These are phyloP conservation scores for Neosilurus hyrtlii DNA, from an alignment of 2,797 vertebrate genomes.

Conservation along the genomic window DNA sequence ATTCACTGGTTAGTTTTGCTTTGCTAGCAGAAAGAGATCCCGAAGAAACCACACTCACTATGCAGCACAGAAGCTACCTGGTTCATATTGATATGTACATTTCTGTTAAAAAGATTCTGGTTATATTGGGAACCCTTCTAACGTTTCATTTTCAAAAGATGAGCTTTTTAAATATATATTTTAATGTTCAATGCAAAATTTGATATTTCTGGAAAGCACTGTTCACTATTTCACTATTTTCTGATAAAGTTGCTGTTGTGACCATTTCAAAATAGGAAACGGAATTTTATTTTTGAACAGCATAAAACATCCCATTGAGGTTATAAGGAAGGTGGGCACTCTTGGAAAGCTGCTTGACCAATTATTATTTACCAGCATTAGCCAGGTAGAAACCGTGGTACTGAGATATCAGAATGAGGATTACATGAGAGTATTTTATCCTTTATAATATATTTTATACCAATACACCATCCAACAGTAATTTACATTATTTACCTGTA, in stretches of 20 bases:
- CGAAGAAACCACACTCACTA: not conserved
- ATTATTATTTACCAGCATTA: not conserved
- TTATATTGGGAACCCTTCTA: not conserved
- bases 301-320: not conserved
- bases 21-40: not conserved
- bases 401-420: too few relatives aligned
- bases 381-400: not conserved
- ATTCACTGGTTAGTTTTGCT: not conserved
- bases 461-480: too few relatives aligned
- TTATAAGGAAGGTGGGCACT: not conserved
- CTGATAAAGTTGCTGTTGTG: not conserved
- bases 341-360: not conserved
- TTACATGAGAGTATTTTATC: too few relatives aligned
- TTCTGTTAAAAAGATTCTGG: not conserved
- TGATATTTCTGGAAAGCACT: not conserved
- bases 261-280: not conserved
- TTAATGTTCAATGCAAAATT: not conserved
- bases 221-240: not conserved
- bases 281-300: not conserved
- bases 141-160: not conserved
- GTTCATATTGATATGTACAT: not conserved
- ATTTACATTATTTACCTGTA: too few relatives aligned
- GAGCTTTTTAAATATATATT: not conserved
- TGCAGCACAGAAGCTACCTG: not conserved
- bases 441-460: too few relatives aligned